These are phyloP conservation scores for Pangasianodon hypophthalmus DNA, from an alignment of 2,113 vertebrate genomes.

Conservation along the genomic window DNA sequence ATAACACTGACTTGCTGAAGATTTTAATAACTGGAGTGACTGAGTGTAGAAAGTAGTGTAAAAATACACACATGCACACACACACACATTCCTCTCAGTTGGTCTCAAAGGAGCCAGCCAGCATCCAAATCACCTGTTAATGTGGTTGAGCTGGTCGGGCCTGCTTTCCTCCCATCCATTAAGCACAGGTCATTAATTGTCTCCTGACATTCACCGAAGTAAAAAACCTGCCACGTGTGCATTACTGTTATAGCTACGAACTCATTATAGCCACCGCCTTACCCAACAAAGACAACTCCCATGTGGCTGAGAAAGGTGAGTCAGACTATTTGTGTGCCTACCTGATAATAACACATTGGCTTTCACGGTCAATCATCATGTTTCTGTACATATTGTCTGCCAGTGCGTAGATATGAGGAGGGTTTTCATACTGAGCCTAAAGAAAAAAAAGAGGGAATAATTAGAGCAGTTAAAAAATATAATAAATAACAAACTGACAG, in stretches of 20 bases:
- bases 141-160: slow-evolving; percentile 59
- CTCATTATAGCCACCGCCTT: not conserved
- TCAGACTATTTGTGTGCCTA: slow-evolving; percentile 61
- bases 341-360: slow-evolving; percentile 99
- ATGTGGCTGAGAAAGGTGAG: not conserved
- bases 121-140: slow-evolving; percentile 18
- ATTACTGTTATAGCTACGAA: slow-evolving; percentile 10
- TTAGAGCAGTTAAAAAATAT: not conserved
- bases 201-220: not conserved
- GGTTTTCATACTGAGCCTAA: slow-evolving; percentile 96
- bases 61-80: not conserved
- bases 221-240: not conserved
- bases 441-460: not conserved
- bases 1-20: not conserved
- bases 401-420: slow-evolving; percentile 96
- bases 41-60: not conserved
- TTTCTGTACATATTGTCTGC: slow-evolving; percentile 98
- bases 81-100: not conserved
- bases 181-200: slow-evolving; percentile 4
- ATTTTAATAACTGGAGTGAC: not conserved
- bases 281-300: not conserved
- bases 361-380: slow-evolving; percentile 98
- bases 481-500: not conserved
- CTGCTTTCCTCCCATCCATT: slow-evolving; percentile 47
- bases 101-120: not conserved